Base-by-base conservation (phyloP, 2,888 invertebrate genomes). In the Neria commutata region DNA sequence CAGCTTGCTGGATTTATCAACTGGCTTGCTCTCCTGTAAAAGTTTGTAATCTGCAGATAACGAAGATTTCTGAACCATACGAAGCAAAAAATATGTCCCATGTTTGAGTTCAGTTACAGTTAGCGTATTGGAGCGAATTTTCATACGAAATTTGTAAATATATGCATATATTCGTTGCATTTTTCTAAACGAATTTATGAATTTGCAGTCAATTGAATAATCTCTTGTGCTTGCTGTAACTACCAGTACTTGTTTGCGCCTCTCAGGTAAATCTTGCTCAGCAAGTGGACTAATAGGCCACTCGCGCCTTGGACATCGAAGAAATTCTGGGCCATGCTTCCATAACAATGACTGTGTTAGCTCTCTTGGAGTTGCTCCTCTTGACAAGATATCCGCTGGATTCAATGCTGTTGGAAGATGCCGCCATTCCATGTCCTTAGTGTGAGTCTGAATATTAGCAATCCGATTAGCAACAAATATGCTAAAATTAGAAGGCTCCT, bases 321-420 rank as follows among this genome's bases (percentile, higher is more conserved):
- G 23, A 62, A 62, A n/a, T n/a, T n/a, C n/a, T n/a, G n/a, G n/a
- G n/a, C n/a, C n/a, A 29, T 6, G 2, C 47, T 50, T 2, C 64
- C 64, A 65, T 3, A 62, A 49, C 19, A 47, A 33, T 19, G 61
- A 63, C 23, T 55, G 16, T 1, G 55, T 11, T 17, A 65, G 57
- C 23, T 58, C 61, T 2, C 37, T 54, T 42, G 58, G 61, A 21
- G 51, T 47, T 16, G 56, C 56, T 58, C 61, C 62, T 54, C 53
- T 54, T 8, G 61, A 62, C 29, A 62, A 45, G 48, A 64, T 60
- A 40, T 63, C 58, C 11, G 58, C 58, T 8, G 60, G 58, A 29
- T 60, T 63, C 19, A 52, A 19, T 10, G 40, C 24, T 10, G 60
- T 58, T 5, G 62, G 64, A 10, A 62, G 56, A 45, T 62, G 54